These are phyloP conservation scores for Dynastes tityus DNA, from an alignment of 2,888 invertebrate species.

Conservation along the genomic window DNA sequence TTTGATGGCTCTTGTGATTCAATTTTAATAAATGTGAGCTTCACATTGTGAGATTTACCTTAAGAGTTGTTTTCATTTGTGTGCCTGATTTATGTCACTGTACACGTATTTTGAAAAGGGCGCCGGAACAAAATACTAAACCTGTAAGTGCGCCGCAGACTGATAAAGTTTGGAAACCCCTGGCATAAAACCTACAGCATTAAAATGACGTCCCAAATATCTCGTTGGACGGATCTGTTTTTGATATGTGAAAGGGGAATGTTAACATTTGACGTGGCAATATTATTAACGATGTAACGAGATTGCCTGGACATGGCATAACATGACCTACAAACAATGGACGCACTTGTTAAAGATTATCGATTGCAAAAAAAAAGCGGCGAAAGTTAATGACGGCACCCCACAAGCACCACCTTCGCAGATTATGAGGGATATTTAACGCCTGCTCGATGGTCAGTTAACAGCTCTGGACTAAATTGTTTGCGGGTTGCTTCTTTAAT, in stretches of 20 bases:
- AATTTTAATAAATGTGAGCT: too few species aligned
- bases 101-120: too few species aligned
- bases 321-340: constrained; percentile 58
- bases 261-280: not conserved
- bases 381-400: constrained; percentile 55
- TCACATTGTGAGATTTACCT: too few species aligned
- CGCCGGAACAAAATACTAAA: too few species aligned
- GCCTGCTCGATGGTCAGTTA: constrained; percentile 52
- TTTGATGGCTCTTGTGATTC: too few species aligned
- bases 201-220: too few species aligned
- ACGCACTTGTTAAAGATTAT: constrained; percentile 56
- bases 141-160: too few species aligned
- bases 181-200: too few species aligned
- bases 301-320: constrained; percentile 46
- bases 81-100: too few species aligned
- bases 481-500: not conserved
- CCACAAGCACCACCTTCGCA: constrained; percentile 52
- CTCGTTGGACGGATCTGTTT: not conserved
- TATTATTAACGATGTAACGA: constrained; percentile 13
- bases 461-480: constrained; percentile 11
- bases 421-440: constrained; percentile 54
- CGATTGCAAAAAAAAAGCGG: constrained; percentile 58
- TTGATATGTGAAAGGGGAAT: constrained; percentile 7
- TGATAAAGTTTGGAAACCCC: too few species aligned
- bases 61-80: too few species aligned